Evolutionary conservation across 2,797 vertebrate genomes (phyloP), one percentile per base, ranked within the genome.

Genomic region (Alca torda): DNA sequence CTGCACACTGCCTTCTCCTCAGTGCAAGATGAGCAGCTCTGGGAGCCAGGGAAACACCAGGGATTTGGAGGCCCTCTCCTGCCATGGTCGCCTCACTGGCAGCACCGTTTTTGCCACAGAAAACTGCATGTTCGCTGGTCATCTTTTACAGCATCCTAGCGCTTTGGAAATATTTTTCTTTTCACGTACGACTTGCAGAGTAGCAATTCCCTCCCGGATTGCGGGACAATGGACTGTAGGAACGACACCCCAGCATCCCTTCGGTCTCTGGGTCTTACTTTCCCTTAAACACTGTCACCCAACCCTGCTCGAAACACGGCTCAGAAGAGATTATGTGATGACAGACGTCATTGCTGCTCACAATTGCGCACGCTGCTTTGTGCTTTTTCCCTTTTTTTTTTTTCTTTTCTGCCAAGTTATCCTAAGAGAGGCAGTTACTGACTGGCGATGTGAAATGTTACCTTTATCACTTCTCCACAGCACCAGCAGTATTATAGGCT

Each of bases 341-440:
- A 56, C 7, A 1, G 90, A 97, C 93, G 95, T 97, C 97, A 96
- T 75, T 41, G 1, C 89, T 61, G 75, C 93, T 95, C 90, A 70
- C 91, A 90, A 82, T 39, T 77, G 91, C 61, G 68, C 51, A 72
- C 50, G 68, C 78, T 72, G 89, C 95, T 94, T 93, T 93, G 48
- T 92, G 77, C 26, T 84, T 73, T 6, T 33, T 33, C 77, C 78
- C 59, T 43, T 51, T 67, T 77, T 48, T 73, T 37, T 3, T 82
- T 61, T 73, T 28, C 3, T 50, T 19, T 35, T 6, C 59, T 92
- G 50, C 94, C 90, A 95, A 86, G 92, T 93, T 96, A 92, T 96
- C 94, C 92, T 94, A 33, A 61, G 94, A 83, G 93, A 77, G 86
- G 72, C 95, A 84, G 83, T 90, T 96, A 81, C 89, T 96, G 96